phyloP scores from a whole-genome alignment of 1,140 invertebrate genomes.

The Cryptotermes secundus region DNA sequence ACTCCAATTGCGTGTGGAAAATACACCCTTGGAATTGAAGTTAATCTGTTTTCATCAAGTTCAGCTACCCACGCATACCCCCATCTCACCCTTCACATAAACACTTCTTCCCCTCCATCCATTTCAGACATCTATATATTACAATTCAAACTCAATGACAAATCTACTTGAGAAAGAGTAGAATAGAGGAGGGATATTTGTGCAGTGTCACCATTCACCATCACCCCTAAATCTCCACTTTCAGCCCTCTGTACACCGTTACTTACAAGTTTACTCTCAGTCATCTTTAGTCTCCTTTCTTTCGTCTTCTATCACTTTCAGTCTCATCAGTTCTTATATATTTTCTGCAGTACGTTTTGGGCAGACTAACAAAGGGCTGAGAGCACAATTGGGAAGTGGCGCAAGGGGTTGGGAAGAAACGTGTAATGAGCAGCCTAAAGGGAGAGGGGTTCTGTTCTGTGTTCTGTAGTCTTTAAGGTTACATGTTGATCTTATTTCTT shows the following conservation, averaged over 20 bases:
- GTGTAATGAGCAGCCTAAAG: neutral
- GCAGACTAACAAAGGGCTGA: neutral
- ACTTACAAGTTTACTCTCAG: neutral
- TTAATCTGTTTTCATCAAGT: constrained; percentile 10
- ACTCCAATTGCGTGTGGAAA: neutral
- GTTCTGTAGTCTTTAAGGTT: neutral
- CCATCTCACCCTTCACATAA: neutral
- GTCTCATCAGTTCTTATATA: neutral
- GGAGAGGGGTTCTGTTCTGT: neutral
- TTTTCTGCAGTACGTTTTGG: neutral
- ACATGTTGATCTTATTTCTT: neutral
- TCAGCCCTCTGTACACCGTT: neutral
- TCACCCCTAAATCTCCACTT: neutral
- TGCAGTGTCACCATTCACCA: neutral
- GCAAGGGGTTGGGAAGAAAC: neutral
- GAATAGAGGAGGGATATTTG: neutral
- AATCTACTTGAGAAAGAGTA: neutral
- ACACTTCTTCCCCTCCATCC: neutral
- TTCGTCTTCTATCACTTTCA: neutral
- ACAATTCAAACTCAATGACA: neutral
- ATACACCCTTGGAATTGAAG: neutral
- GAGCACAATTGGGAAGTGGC: neutral
- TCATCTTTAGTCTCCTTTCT: neutral
- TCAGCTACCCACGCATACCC: neutral
- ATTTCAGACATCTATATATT: constrained; percentile 10